Conservation (phyloP, 1,140 invertebrate genomes). For the Adoxophyes honmai region DNA sequence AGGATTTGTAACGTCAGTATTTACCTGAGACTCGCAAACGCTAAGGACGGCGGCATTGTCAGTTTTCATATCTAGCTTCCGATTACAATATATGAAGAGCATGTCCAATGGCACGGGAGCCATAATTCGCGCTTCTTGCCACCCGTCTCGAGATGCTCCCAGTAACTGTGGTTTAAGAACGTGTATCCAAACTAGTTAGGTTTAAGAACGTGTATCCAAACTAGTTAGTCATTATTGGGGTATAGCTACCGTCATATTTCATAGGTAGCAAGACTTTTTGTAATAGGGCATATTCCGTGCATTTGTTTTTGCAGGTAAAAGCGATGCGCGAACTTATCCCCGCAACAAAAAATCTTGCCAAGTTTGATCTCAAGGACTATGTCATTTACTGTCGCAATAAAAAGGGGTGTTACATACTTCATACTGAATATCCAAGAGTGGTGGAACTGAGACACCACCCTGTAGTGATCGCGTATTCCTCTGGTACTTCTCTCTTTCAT, state of each 20-base stretch:
- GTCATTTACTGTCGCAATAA: no score
- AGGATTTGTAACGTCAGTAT: background rate
- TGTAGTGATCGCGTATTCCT: slow-evolving; percentile 50
- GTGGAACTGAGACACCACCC: slow-evolving; percentile 50
- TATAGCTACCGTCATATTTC: no score
- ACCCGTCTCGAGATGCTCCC: slow-evolving; percentile 53
- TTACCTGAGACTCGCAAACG: slow-evolving; percentile 58
- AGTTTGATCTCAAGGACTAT: no score
- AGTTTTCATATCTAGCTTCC: slow-evolving; percentile 54
- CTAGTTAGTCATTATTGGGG: no score
- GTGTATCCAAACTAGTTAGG: no score
- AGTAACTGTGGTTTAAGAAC: slow-evolving; percentile 53
- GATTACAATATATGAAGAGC: slow-evolving; percentile 59
- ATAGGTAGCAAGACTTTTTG: no score
- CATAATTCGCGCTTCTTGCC: slow-evolving; percentile 61
- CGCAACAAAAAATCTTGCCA: no score
- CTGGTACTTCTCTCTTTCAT: slow-evolving; percentile 65
- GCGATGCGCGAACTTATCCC: no score
- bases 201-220: no score
- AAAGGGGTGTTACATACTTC: no score
- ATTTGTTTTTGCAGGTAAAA: no score
- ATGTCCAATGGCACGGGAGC: slow-evolving; percentile 62
- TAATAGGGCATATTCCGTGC: no score
- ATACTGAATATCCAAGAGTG: slow-evolving; percentile 56
- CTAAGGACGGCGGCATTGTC: slow-evolving; percentile 62